Evolutionary conservation across 2,888 invertebrate genomes (phyloP).

Genomic region (Phortica okadai): DNA sequence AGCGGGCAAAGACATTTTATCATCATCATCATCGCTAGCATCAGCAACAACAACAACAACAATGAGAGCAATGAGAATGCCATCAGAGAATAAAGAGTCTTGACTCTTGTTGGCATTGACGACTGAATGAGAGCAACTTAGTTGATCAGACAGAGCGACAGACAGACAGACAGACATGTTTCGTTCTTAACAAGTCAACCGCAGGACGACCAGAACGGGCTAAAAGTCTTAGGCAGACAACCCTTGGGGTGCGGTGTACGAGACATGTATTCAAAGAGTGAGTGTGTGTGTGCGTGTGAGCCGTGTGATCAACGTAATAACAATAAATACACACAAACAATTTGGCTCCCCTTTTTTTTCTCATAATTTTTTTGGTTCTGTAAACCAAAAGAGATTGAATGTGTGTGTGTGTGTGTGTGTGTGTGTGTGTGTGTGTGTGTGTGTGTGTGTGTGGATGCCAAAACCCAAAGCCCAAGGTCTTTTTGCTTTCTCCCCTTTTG

Average conservation of each 20-base stretch:
- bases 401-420: no score
- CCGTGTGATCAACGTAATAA: background rate
- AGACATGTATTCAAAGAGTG: background rate
- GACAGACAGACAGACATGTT: background rate
- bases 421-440: background rate
- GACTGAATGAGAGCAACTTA: no score
- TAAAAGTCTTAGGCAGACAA: background rate
- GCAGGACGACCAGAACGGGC: background rate
- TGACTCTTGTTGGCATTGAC: no score
- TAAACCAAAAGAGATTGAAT: no score
- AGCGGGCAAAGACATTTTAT: background rate
- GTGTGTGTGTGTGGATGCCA: background rate
- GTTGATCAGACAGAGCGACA: background rate
- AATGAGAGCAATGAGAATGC: no score
- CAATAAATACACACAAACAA: background rate
- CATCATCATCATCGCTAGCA: background rate
- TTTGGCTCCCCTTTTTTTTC: background rate
- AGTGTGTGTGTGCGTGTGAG: background rate
- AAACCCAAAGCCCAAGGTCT: background rate
- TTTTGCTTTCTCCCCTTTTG: background rate
- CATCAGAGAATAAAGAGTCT: no score
- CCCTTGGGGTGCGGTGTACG: background rate
- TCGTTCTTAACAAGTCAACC: background rate
- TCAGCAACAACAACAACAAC: background rate
- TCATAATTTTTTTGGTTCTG: no score